Evolutionary conservation across 2,888 invertebrate genomes (phyloP).

Genomic region (Hymenopus coronatus): DNA sequence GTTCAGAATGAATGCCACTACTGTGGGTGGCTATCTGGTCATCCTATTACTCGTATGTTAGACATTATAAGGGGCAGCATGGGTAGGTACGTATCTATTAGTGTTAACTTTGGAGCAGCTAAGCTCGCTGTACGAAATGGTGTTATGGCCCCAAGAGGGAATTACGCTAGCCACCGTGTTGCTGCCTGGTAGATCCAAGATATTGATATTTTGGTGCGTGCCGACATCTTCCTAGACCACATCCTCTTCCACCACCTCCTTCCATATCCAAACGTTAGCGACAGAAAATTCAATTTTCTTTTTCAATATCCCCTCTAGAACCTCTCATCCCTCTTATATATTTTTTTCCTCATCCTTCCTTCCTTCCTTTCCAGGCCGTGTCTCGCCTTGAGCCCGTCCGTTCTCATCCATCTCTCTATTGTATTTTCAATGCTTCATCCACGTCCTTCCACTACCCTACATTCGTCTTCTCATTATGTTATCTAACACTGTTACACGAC

Average conservation of each 20-base stretch:
- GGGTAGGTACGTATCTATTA: too few relatives aligned
- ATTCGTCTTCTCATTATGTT: not conserved
- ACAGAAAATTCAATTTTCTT: conserved; percentile 21
- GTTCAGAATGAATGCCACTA: too few relatives aligned
- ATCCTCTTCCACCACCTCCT: not conserved
- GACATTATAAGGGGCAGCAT: too few relatives aligned
- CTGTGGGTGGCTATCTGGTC: too few relatives aligned
- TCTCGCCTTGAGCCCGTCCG: not conserved
- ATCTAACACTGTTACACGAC: not conserved
- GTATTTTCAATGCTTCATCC: not conserved
- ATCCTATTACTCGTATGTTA: too few relatives aligned
- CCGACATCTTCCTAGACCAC: not conserved
- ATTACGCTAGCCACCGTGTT: not conserved
- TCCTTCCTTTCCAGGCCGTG: not conserved
- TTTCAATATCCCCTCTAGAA: conserved; percentile 16
- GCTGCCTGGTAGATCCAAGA: not conserved
- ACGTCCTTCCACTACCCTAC: not conserved
- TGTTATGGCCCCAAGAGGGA: not conserved
- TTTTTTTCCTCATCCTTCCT: not conserved
- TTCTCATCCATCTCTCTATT: not conserved
- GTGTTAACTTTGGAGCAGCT: too few relatives aligned
- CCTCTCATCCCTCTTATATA: conserved; percentile 8
- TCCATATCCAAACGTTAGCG: conserved; percentile 17
- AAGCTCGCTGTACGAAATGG: too few relatives aligned
- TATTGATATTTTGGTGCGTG: not conserved